These are phyloP conservation scores for Phaethornis superciliosus DNA, from an alignment of 2,113 vertebrate genomes.

Conservation along the genomic window DNA sequence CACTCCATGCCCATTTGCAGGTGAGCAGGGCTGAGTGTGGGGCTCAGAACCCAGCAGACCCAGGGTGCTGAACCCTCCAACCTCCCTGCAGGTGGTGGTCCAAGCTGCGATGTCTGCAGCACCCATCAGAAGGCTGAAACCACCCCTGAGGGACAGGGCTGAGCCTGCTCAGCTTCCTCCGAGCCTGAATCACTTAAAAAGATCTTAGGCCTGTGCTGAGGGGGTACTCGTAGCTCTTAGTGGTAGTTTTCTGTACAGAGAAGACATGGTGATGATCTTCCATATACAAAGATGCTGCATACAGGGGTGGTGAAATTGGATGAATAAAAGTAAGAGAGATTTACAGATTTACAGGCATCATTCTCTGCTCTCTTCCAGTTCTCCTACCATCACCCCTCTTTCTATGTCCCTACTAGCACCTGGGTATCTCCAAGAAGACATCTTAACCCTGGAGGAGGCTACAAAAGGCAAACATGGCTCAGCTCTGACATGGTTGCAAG, in stretches of 20 bases:
- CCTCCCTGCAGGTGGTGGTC: accelerated
- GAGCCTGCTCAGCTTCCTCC: neutral
- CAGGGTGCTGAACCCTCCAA: neutral
- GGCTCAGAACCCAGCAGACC: neutral
- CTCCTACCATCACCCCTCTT: neutral
- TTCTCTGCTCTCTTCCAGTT: neutral
- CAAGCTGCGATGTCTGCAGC: accelerated
- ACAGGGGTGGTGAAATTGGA: no score
- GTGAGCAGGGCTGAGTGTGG: accelerated
- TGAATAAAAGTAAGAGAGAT: neutral
- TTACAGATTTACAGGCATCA: neutral
- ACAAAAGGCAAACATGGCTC: accelerated
- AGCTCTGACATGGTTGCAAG: neutral
- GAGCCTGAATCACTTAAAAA: neutral
- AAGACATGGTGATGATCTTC: neutral
- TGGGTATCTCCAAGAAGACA: neutral
- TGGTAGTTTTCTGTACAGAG: neutral
- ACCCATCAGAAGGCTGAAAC: neutral
- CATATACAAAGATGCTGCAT: neutral
- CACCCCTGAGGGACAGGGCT: neutral
- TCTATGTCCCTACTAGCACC: accelerated
- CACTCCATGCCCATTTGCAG: neutral
- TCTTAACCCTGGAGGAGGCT: neutral
- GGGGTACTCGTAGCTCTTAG: no score
- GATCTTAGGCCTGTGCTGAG: neutral